These are phyloP conservation scores for Bubo bubo DNA, from an alignment of 2,113 vertebrate species.

Conservation along the genomic window DNA sequence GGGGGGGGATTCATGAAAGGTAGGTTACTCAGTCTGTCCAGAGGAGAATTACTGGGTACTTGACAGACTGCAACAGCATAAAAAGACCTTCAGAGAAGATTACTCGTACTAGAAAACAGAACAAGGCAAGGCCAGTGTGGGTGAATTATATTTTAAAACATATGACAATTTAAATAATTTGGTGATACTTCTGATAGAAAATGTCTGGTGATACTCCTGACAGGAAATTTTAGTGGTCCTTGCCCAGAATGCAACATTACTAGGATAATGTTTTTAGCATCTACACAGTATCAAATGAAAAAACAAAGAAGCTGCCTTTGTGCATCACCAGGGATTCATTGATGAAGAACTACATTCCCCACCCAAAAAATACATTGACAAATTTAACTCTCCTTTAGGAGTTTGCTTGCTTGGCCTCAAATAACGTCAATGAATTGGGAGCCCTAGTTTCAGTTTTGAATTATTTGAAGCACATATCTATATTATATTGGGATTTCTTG, in stretches of 20 bases:
- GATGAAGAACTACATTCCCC: neutral
- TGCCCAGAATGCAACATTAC: neutral
- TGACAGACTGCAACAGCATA: neutral
- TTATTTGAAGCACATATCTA: neutral
- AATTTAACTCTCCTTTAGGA: neutral
- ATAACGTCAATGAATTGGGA: constrained; percentile 9
- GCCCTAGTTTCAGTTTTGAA: constrained; percentile 11
- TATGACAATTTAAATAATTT: neutral
- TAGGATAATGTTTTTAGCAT: neutral
- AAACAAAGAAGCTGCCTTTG: neutral
- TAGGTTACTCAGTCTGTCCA: neutral
- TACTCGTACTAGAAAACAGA: neutral
- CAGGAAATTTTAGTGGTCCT: neutral
- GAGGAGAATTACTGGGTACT: neutral
- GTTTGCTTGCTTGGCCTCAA: constrained; percentile 20
- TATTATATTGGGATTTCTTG: neutral
- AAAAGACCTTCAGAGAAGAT: neutral
- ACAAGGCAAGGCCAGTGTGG: neutral
- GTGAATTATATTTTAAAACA: constrained; percentile 14
- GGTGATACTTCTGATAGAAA: neutral
- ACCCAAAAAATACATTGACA: neutral
- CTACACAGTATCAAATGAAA: neutral
- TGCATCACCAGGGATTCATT: neutral
- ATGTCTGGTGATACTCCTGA: neutral
- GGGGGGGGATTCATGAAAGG: neutral